Evolutionary conservation across 2,113 vertebrate species (phyloP).

Genomic region (Vireo altiloquus): DNA sequence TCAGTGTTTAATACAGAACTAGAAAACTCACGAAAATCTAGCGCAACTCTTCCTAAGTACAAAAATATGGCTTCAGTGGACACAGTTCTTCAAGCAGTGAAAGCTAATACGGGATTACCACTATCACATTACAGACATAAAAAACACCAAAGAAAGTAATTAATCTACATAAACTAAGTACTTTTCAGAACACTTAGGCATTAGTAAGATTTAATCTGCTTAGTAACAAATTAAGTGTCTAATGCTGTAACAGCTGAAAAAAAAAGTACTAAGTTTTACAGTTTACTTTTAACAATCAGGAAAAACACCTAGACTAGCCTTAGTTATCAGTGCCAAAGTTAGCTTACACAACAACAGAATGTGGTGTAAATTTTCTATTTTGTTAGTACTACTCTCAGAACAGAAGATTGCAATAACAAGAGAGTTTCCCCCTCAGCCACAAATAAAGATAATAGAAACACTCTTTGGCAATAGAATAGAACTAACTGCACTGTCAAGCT

Average conservation of each 20-base stretch:
- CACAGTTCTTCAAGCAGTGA: background rate
- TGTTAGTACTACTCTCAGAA: background rate
- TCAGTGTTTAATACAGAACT: background rate
- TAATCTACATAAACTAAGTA: background rate
- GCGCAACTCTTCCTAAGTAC: background rate
- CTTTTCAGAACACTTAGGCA: background rate
- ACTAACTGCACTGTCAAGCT: background rate
- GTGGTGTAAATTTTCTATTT: background rate
- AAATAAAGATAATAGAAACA: background rate
- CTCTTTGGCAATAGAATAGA: background rate
- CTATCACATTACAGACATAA: background rate
- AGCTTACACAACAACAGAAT: background rate
- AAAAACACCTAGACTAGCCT: background rate
- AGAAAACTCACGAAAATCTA: background rate
- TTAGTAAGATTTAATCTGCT: background rate
- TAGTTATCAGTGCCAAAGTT: background rate
- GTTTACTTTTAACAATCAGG: background rate
- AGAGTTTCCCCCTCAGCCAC: fast-evolving
- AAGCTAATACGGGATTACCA: background rate
- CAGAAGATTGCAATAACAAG: background rate
- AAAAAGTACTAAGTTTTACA: background rate
- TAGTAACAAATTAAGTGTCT: background rate
- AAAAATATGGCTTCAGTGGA: background rate
- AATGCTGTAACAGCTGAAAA: background rate
- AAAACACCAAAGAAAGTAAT: background rate